phyloP scores from a whole-genome alignment of 2,113 vertebrate genomes.

The Pedetes capensis region DNA sequence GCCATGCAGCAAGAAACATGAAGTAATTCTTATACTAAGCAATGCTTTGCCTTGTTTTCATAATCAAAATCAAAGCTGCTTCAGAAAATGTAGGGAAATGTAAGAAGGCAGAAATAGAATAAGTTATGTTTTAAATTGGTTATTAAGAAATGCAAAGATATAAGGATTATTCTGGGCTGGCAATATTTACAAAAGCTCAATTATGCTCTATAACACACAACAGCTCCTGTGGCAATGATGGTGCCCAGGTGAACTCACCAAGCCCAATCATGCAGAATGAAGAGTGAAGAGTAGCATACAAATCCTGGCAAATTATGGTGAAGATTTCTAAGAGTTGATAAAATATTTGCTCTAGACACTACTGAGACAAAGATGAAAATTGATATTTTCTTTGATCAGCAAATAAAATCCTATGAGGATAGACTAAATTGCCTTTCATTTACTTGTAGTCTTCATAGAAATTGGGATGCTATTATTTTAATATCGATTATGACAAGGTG shows the following conservation, averaged over 20 bases:
- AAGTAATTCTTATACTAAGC: not conserved
- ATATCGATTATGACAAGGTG: conserved; percentile 40
- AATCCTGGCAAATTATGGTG: not conserved
- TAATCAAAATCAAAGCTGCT: conserved; percentile 29
- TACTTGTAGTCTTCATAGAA: conserved; percentile 40
- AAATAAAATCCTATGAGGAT: conserved; percentile 34
- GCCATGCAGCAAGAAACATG: not conserved
- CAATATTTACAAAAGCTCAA: not conserved
- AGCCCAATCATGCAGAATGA: not conserved
- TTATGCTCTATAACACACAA: not conserved
- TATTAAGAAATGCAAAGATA: not conserved
- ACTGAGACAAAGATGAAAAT: conserved; percentile 46
- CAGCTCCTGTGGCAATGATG: not conserved
- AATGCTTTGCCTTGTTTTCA: not conserved
- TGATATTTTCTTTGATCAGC: conserved; percentile 53
- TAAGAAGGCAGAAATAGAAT: not conserved
- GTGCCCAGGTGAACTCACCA: not conserved
- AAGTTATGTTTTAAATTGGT: not conserved
- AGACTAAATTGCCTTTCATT: conserved; percentile 42
- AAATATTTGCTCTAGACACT: not conserved
- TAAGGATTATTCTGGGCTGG: not conserved
- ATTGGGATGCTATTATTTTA: conserved; percentile 46
- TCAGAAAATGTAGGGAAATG: not conserved
- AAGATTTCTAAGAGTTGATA: conserved; percentile 1
- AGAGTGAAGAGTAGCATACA: not conserved